Percentiles rank a stretch among this genome's conserved stretches.
Evolutionary conservation across 2,797 vertebrate species (phyloP).

Genomic region (Pteropus rufus): DNA sequence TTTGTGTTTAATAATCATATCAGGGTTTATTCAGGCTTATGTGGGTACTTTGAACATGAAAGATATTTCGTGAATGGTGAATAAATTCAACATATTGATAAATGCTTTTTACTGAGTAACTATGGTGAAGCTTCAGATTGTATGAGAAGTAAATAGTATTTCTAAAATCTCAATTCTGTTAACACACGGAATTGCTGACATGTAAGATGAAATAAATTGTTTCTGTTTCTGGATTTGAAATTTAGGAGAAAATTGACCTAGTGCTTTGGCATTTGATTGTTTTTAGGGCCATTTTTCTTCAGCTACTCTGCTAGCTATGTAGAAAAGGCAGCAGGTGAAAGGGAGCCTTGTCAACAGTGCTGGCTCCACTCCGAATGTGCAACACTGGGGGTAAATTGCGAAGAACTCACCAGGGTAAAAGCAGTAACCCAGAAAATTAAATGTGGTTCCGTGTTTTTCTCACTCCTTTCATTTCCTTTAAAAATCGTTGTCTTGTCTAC

Average conservation of each 20-base stretch:
- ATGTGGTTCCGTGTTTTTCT: background rate
- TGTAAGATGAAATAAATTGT: conserved; percentile 20
- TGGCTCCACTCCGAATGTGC: background rate
- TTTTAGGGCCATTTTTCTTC: conserved; percentile 2
- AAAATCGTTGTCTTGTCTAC: background rate
- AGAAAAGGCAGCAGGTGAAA: background rate
- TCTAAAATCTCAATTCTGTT: conserved; percentile 14
- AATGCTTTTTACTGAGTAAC: conserved; percentile 28
- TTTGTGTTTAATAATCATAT: conserved; percentile 20
- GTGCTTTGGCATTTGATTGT: background rate
- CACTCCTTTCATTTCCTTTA: background rate
- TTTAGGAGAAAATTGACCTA: conserved; percentile 41
- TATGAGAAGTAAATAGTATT: conserved; percentile 11
- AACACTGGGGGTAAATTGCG: background rate
- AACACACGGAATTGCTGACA: background rate
- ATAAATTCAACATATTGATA: conserved; percentile 37
- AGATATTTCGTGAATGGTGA: conserved; percentile 28
- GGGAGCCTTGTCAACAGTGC: background rate
- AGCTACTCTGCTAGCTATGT: background rate
- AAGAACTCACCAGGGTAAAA: background rate
- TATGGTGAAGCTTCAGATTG: background rate
- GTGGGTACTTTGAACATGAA: background rate
- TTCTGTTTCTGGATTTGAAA: conserved; percentile 48
- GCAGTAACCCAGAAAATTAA: background rate
- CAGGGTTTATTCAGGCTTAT: conserved; percentile 8